These are phyloP conservation scores for Alsophila aescularia DNA, from an alignment of 2,888 invertebrate species.

Conservation along the genomic window DNA sequence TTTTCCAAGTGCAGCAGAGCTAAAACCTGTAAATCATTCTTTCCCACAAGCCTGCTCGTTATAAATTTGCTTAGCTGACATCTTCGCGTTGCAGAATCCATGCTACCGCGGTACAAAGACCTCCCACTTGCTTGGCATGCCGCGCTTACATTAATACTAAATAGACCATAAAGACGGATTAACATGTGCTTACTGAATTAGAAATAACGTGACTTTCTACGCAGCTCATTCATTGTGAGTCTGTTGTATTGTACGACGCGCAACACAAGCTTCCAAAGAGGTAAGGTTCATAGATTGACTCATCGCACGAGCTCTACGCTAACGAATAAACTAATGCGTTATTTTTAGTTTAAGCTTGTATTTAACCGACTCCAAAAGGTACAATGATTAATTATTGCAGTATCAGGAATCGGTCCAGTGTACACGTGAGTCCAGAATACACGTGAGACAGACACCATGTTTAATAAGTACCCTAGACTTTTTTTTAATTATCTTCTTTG, in stretches of 20 bases:
- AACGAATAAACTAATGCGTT: neutral
- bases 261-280: constrained; percentile 8
- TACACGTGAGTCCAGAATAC: too few species aligned
- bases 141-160: constrained; percentile 26
- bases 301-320: neutral
- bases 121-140: constrained; percentile 14
- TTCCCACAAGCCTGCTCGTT: neutral
- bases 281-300: neutral
- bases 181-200: constrained; percentile 25
- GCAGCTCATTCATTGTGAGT: neutral
- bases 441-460: too few species aligned
- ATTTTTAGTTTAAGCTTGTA: neutral
- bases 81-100: neutral
- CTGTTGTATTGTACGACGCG: constrained; percentile 1
- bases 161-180: constrained; percentile 26
- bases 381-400: too few species aligned
- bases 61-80: neutral
- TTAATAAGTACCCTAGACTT: too few species aligned
- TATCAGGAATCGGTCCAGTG: too few species aligned
- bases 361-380: too few species aligned
- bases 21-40: neutral
- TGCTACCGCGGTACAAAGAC: constrained; percentile 9
- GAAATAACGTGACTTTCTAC: constrained; percentile 32
- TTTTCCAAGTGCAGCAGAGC: neutral
- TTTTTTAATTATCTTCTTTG: too few species aligned